A percentile compares a stretch with the other conserved stretches of the same genome.
phyloP scores from a whole-genome alignment of 2,797 vertebrate genomes.

The Percopsis omiscomaycus region DNA sequence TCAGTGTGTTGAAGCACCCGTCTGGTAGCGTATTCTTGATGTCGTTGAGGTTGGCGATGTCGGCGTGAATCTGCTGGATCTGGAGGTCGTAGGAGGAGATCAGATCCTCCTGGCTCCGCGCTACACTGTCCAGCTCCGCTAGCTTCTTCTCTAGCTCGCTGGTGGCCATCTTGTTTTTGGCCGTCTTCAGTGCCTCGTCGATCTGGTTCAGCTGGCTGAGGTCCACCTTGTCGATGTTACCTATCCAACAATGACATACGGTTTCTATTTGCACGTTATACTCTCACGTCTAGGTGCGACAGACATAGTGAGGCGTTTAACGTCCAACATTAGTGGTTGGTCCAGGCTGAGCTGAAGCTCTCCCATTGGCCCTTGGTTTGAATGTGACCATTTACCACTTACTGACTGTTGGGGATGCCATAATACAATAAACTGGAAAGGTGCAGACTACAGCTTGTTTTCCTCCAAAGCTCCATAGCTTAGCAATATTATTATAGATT shows the following conservation, averaged over 20 bases:
- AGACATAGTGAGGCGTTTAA: no score
- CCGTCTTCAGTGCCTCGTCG: constrained; percentile 84
- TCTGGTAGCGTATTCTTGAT: constrained; percentile 92
- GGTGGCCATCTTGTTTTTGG: constrained; percentile 87
- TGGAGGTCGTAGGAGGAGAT: constrained; percentile 90
- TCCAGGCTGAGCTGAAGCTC: no score
- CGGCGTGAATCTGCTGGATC: constrained; percentile 88
- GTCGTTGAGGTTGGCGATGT: constrained; percentile 94
- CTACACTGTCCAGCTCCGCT: constrained; percentile 84
- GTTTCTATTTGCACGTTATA: neutral
- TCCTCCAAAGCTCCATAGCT: no score
- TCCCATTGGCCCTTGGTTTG: no score
- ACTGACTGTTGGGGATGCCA: no score
- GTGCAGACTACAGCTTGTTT: no score
- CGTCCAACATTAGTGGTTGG: no score
- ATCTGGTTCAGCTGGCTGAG: constrained; percentile 91
- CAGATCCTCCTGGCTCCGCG: constrained; percentile 86
- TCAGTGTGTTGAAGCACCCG: constrained; percentile 96
- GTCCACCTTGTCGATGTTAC: constrained; percentile 93
- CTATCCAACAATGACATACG: constrained; percentile 59
- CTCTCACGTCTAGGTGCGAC: no score
- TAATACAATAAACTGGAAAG: no score
- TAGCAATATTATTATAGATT: no score
- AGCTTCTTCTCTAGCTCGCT: constrained; percentile 89
- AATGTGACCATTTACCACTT: no score